phyloP scores from a whole-genome alignment of 2,888 invertebrate genomes.

The Trichopoda pennipes region DNA sequence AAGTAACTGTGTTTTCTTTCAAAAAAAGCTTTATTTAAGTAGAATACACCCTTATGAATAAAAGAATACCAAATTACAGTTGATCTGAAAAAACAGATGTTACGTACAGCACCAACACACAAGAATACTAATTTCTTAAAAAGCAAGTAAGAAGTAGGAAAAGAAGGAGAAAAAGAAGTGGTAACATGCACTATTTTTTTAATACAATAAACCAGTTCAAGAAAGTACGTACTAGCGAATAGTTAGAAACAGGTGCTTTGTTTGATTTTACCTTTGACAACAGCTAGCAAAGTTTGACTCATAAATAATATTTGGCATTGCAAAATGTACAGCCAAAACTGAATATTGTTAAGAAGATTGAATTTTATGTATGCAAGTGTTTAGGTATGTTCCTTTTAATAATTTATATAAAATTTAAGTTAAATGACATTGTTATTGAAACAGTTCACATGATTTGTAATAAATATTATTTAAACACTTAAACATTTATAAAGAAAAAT shows the following conservation, averaged over 20 bases:
- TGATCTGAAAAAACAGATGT: constrained; percentile 56
- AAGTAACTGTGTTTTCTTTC: background rate
- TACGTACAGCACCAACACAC: constrained; percentile 11
- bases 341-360: background rate
- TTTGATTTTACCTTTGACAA: constrained; percentile 61
- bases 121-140: background rate
- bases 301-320: background rate
- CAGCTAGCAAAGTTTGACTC: constrained; percentile 11
- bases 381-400: background rate
- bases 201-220: constrained; percentile 39
- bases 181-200: background rate
- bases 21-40: background rate
- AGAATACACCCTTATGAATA: no score
- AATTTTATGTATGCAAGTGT: background rate
- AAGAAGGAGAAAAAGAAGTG: background rate
- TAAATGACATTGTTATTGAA: background rate
- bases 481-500: background rate
- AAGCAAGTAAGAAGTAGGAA: background rate
- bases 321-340: background rate
- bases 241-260: constrained; percentile 52
- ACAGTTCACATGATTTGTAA: background rate
- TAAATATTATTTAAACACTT: background rate
- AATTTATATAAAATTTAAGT: background rate
- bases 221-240: constrained; percentile 10
- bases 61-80: constrained; percentile 8